phyloP scores from a whole-genome alignment of 2,797 vertebrate species.

The Podarcis lilfordi region DNA sequence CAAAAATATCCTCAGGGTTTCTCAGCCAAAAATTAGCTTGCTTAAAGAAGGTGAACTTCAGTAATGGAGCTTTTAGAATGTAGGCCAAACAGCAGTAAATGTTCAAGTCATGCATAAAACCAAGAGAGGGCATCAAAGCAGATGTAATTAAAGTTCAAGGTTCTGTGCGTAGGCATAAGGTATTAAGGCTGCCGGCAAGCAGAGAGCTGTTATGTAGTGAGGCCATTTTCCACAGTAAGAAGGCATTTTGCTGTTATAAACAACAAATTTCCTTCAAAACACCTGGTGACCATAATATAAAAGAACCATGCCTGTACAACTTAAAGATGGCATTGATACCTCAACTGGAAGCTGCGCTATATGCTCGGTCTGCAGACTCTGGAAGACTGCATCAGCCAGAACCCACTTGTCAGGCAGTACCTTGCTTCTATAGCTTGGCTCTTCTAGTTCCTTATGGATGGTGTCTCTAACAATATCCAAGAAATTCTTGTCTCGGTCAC shows the following conservation, averaged over 20 bases:
- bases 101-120: not conserved
- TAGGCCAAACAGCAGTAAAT: slow-evolving; percentile 27
- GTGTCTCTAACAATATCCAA: not conserved
- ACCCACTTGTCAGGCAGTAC: not conserved
- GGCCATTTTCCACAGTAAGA: not conserved
- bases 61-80: slow-evolving; percentile 30
- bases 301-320: not conserved
- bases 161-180: slow-evolving; percentile 32
- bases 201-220: not conserved
- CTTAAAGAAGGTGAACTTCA: slow-evolving; percentile 22
- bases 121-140: not conserved
- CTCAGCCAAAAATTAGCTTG: not conserved
- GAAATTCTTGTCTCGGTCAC: not conserved
- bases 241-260: fast-evolving
- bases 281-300: not conserved
- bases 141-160: slow-evolving; percentile 22
- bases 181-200: slow-evolving; percentile 22
- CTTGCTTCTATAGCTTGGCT: not conserved
- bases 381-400: not conserved
- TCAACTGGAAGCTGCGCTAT: not conserved
- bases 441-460: not conserved
- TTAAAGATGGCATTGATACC: not conserved
- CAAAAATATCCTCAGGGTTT: not conserved
- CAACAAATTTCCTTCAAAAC: not conserved
- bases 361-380: not conserved